Conservation (phyloP, 2,113 vertebrate genomes). For the Callipepla californica region DNA sequence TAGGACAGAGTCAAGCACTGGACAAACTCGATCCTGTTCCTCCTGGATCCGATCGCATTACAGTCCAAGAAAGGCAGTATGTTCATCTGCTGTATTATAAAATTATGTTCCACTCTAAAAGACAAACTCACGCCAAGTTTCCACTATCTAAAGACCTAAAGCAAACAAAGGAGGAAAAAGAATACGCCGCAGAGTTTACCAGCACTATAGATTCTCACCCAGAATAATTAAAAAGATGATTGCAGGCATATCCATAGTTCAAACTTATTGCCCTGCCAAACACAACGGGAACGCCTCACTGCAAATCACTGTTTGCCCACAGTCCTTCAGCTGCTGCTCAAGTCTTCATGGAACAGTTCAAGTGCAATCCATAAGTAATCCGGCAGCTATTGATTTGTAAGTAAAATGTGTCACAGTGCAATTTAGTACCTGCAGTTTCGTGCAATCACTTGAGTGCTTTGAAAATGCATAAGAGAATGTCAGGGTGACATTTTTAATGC, state of each 20-base stretch:
- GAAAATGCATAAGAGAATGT: not conserved
- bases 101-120: not conserved
- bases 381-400: slow-evolving; percentile 24
- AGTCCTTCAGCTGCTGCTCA: not conserved
- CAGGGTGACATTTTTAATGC: slow-evolving; percentile 17
- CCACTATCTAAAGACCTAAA: not conserved
- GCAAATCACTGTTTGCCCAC: not conserved
- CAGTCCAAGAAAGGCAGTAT: not conserved
- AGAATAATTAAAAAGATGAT: not conserved
- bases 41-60: not conserved
- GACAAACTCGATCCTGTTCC: slow-evolving; percentile 19
- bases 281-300: not conserved
- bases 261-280: not conserved
- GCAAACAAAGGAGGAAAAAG: not conserved
- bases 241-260: not conserved
- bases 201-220: not conserved
- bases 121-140: slow-evolving; percentile 5
- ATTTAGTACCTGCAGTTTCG: slow-evolving; percentile 1
- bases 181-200: not conserved
- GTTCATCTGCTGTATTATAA: not conserved
- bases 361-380: slow-evolving; percentile 41
- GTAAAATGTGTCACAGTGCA: not conserved
- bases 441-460: slow-evolving; percentile 48
- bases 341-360: slow-evolving; percentile 29
- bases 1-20: not conserved